Percentiles rank a stretch among this genome's conserved stretches.
Evolutionary conservation across 2,113 vertebrate genomes (phyloP).

Genomic region (Tenrec ecaudatus): DNA sequence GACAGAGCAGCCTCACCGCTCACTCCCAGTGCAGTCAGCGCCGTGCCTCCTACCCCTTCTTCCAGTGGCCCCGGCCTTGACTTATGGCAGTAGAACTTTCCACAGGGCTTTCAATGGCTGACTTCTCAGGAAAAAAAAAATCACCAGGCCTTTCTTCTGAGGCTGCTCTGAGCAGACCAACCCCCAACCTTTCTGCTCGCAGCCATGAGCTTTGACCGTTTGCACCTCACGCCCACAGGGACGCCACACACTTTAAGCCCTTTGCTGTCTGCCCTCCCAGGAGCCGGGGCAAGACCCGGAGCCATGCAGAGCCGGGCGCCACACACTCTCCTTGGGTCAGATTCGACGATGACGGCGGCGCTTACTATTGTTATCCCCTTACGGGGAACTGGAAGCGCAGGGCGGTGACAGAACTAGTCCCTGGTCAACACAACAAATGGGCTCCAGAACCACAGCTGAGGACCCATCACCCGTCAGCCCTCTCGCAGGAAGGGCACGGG

Average conservation of each 20-base stretch:
- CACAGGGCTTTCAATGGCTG: not conserved
- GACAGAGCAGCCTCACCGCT: not conserved
- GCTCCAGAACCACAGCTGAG: not conserved
- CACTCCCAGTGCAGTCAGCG: not conserved
- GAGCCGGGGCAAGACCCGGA: not conserved
- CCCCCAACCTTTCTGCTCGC: not conserved
- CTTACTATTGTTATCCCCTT: constrained; percentile 31
- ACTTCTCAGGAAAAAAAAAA: not conserved
- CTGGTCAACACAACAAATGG: not conserved
- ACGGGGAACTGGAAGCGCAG: not conserved
- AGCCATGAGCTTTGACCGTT: too few species aligned
- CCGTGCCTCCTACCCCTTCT: not conserved
- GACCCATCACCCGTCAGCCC: not conserved
- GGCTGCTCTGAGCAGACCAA: not conserved
- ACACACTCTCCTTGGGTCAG: not conserved
- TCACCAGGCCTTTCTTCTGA: not conserved
- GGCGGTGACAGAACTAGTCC: not conserved
- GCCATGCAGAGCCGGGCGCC: not conserved
- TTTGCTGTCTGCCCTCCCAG: not conserved
- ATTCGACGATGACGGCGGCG: not conserved
- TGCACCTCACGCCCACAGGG: not conserved
- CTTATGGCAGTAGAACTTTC: not conserved
- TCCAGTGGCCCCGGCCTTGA: not conserved
- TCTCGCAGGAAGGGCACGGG: not conserved
- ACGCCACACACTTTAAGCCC: not conserved